phyloP scores from a whole-genome alignment of 2,113 vertebrate genomes.

The Pyxicephalus adspersus region DNA sequence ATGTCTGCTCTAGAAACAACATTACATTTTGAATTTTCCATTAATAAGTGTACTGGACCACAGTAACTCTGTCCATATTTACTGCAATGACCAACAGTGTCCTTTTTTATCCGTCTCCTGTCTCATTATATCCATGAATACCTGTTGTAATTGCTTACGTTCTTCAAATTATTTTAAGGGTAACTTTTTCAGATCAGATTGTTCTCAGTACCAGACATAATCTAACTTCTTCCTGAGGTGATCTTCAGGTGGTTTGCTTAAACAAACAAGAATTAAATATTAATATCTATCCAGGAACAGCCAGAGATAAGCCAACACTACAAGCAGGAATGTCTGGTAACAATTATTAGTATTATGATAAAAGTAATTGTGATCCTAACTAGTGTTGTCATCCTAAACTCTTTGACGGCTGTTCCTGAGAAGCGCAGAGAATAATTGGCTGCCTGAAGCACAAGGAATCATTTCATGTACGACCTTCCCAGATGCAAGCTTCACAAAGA shows the following conservation, averaged over 20 bases:
- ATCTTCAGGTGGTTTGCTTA: not conserved
- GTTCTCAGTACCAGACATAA: too few relatives aligned
- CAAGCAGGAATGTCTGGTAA: not conserved
- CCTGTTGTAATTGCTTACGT: too few relatives aligned
- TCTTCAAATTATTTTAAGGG: too few relatives aligned
- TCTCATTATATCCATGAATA: too few relatives aligned
- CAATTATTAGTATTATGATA: not conserved
- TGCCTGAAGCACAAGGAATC: conserved; percentile 26
- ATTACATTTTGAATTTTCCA: too few relatives aligned
- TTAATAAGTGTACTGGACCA: too few relatives aligned
- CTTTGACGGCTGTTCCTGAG: not conserved
- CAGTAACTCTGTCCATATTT: too few relatives aligned
- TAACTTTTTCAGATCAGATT: too few relatives aligned
- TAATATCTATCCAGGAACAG: not conserved
- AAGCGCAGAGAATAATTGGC: conserved; percentile 17
- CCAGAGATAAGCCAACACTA: not conserved
- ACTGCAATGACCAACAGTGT: too few relatives aligned
- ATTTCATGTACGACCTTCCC: conserved; percentile 39
- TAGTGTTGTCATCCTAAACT: conserved; percentile 23
- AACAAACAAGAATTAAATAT: conserved; percentile 3
- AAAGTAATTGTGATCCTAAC: not conserved
- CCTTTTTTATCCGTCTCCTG: too few relatives aligned
- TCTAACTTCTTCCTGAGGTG: not conserved
- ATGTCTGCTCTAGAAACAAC: too few relatives aligned
- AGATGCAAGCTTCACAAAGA: conserved; percentile 25